These are phyloP conservation scores for Xanthia togata DNA, from an alignment of 2,888 invertebrate genomes.

Conservation along the genomic window DNA sequence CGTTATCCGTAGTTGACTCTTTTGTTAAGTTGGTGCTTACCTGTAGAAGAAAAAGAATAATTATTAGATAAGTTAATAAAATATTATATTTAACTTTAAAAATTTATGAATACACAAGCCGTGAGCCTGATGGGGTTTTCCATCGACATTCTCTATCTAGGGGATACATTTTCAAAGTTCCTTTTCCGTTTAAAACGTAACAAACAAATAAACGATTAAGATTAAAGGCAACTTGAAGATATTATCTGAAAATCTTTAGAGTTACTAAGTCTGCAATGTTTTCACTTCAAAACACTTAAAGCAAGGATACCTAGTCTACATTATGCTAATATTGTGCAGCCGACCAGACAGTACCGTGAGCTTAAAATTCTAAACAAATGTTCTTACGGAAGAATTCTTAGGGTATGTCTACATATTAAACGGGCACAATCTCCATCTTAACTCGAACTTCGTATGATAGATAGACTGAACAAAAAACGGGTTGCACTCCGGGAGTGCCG, in stretches of 20 bases:
- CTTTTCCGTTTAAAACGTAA: too few relatives aligned
- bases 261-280: neutral
- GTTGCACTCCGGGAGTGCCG: too few relatives aligned
- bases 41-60: slow-evolving; percentile 27
- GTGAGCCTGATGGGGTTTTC: neutral
- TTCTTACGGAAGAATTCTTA: slow-evolving; percentile 30
- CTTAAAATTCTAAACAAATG: slow-evolving; percentile 51
- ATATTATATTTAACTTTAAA: neutral
- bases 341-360: slow-evolving; percentile 1
- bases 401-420: neutral
- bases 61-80: slow-evolving; percentile 11
- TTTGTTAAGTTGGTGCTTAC: slow-evolving; percentile 43
- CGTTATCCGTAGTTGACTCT: slow-evolving; percentile 3
- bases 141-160: too few relatives aligned
- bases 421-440: neutral
- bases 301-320: slow-evolving; percentile 3
- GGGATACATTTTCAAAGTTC: too few relatives aligned
- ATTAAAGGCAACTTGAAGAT: slow-evolving; percentile 15
- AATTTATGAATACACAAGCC: neutral
- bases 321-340: slow-evolving; percentile 41
- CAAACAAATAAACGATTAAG: too few relatives aligned
- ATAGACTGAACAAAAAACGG: too few relatives aligned
- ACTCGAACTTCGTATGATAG: neutral
- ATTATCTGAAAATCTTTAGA: slow-evolving; percentile 16
- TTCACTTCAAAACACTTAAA: slow-evolving; percentile 17